A percentile compares a stretch with the other conserved stretches of the same genome.
phyloP scores from a whole-genome alignment of 2,888 invertebrate genomes.

The Athalia circularis region DNA sequence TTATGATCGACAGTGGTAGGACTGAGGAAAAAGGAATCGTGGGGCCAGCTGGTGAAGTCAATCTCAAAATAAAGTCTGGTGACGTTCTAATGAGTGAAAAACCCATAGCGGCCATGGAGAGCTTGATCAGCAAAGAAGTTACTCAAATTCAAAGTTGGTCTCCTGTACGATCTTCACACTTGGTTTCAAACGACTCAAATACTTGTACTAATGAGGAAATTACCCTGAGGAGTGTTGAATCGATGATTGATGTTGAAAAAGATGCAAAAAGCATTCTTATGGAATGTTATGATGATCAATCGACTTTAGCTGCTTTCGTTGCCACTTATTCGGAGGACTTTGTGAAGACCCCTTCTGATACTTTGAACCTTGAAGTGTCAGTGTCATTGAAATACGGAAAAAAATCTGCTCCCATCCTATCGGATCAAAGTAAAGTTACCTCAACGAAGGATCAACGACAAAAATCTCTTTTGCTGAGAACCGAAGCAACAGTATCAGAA shows the following conservation, averaged over 20 bases:
- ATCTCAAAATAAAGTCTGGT: background rate
- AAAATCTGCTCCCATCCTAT: background rate
- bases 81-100: background rate
- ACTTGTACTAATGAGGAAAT: background rate
- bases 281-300: background rate
- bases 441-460: too few relatives aligned
- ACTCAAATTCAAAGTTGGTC: background rate
- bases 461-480: too few relatives aligned
- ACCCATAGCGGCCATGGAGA: background rate
- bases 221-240: constrained; percentile 12
- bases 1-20: too few relatives aligned
- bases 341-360: constrained; percentile 1
- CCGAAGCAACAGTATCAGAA: background rate
- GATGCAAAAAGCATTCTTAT: background rate
- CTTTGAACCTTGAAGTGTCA: background rate
- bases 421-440: too few relatives aligned
- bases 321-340: constrained; percentile 24
- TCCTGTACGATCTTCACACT: background rate
- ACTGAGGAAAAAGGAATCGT: background rate
- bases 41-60: background rate
- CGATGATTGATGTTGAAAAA: constrained; percentile 35
- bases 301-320: background rate
- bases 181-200: background rate
- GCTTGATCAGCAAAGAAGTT: constrained; percentile 33
- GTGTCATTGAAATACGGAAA: background rate